phyloP scores from a whole-genome alignment of 2,797 vertebrate genomes.

The Microchirus variegatus region DNA sequence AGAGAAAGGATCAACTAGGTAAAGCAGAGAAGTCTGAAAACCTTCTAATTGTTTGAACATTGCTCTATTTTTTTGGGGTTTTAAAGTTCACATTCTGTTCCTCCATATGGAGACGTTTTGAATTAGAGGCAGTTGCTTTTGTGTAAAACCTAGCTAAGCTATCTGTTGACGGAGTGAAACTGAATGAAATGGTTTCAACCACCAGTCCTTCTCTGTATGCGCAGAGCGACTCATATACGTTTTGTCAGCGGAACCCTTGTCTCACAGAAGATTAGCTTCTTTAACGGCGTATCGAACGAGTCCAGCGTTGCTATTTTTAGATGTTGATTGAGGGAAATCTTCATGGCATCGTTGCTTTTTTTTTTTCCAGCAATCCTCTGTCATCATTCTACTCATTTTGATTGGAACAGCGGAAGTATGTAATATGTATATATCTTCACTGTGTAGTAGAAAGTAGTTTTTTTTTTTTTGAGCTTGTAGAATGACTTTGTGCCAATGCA shows the following conservation, averaged over 20 bases:
- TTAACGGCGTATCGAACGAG: constrained; percentile 59
- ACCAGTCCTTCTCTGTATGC: background rate
- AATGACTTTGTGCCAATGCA: constrained; percentile 52
- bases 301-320: constrained; percentile 69
- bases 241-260: constrained; percentile 34
- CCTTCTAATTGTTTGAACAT: background rate
- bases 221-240: constrained; percentile 19
- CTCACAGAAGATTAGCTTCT: constrained; percentile 59
- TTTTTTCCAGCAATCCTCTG: constrained; percentile 49
- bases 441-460: constrained; percentile 30
- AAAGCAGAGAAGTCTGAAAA: constrained; percentile 40
- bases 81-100: constrained; percentile 27
- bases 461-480: constrained; percentile 5
- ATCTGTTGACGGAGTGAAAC: constrained; percentile 2
- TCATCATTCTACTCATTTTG: constrained; percentile 68
- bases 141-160: constrained; percentile 39
- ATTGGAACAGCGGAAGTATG: constrained; percentile 59
- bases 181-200: background rate
- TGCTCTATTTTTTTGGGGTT: constrained; percentile 8
- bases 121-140: constrained; percentile 40
- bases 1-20: constrained; percentile 89
- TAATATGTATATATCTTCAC: constrained; percentile 51
- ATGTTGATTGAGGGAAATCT: constrained; percentile 57
- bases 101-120: constrained; percentile 37
- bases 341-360: constrained; percentile 49